Evolutionary conservation across 2,888 invertebrate species (phyloP).

Genomic region (Polymixis flavicincta): DNA sequence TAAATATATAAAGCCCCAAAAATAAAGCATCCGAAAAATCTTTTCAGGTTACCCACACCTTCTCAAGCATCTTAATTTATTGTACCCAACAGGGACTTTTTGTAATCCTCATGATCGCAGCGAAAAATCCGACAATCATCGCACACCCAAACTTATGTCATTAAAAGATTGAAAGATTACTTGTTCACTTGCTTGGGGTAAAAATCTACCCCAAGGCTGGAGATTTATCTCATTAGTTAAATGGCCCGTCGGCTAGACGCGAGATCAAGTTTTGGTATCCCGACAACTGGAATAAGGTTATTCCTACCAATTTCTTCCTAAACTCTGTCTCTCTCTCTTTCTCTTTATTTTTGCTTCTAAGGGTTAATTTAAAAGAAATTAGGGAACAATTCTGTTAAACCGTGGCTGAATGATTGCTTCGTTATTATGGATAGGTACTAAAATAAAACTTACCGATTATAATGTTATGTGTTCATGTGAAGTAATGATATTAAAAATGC

Average conservation of each 20-base stretch:
- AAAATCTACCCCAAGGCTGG: slow-evolving; percentile 78
- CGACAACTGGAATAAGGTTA: slow-evolving; percentile 63
- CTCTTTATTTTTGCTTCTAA: background rate
- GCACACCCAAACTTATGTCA: slow-evolving; percentile 83
- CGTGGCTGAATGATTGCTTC: background rate
- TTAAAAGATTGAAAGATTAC: slow-evolving; percentile 90
- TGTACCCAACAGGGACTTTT: slow-evolving; percentile 58
- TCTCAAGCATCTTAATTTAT: slow-evolving; percentile 61
- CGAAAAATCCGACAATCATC: slow-evolving; percentile 78
- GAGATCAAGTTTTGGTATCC: slow-evolving; percentile 71
- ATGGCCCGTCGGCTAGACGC: slow-evolving; percentile 82
- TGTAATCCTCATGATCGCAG: slow-evolving; percentile 62
- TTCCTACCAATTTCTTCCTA: slow-evolving; percentile 30
- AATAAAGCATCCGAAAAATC: too few relatives aligned
- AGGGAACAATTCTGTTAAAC: background rate
- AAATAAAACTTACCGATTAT: slow-evolving; percentile 9
- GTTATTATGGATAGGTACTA: slow-evolving; percentile 1
- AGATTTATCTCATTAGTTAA: slow-evolving; percentile 90
- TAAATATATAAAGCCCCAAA: too few relatives aligned
- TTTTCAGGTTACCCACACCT: slow-evolving; percentile 51
- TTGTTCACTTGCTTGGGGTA: slow-evolving; percentile 83
- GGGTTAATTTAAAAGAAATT: slow-evolving; percentile 36
- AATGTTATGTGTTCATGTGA: background rate
- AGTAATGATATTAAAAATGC: slow-evolving; percentile 22
- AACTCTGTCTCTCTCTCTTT: background rate